Evolutionary conservation across 2,797 vertebrate species (phyloP).

Genomic region (Carapus acus): DNA sequence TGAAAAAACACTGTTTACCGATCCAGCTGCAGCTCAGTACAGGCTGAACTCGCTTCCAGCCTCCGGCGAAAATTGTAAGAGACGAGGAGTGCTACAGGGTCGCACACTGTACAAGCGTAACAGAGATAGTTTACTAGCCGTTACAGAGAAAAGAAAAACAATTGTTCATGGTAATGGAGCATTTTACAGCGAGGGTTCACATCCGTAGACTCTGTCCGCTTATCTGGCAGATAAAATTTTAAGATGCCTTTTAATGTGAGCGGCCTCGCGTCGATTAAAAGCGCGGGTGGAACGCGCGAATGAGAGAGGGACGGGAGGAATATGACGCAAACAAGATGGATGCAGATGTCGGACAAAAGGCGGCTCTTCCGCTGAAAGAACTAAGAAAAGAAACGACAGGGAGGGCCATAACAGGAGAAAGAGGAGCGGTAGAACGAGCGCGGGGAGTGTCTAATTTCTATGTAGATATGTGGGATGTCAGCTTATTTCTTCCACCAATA

Average conservation of each 20-base stretch:
- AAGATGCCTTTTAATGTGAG: constrained; percentile 25
- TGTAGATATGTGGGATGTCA: neutral
- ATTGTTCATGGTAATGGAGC: constrained; percentile 35
- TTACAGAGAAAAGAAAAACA: constrained; percentile 10
- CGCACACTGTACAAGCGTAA: constrained; percentile 9
- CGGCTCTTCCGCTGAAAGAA: neutral
- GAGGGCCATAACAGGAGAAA: constrained; percentile 5
- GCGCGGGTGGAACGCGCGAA: neutral
- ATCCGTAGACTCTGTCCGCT: constrained; percentile 4
- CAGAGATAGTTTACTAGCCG: constrained; percentile 11
- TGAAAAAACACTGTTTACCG: neutral
- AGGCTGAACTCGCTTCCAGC: constrained; percentile 30
- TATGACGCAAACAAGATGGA: neutral
- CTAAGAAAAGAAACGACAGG: neutral
- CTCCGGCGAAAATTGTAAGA: constrained; percentile 37
- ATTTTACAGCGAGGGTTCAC: constrained; percentile 35
- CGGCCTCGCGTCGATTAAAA: neutral
- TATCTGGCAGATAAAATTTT: constrained; percentile 28
- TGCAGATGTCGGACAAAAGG: neutral
- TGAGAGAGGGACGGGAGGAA: neutral
- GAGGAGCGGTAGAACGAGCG: constrained; percentile 10
- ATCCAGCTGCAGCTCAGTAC: constrained; percentile 39
- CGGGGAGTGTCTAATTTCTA: constrained; percentile 14
- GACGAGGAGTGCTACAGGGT: constrained; percentile 21
- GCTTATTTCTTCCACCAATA: neutral